Conservation (phyloP, 2,888 invertebrate genomes). For the Ochlodes sylvanus region DNA sequence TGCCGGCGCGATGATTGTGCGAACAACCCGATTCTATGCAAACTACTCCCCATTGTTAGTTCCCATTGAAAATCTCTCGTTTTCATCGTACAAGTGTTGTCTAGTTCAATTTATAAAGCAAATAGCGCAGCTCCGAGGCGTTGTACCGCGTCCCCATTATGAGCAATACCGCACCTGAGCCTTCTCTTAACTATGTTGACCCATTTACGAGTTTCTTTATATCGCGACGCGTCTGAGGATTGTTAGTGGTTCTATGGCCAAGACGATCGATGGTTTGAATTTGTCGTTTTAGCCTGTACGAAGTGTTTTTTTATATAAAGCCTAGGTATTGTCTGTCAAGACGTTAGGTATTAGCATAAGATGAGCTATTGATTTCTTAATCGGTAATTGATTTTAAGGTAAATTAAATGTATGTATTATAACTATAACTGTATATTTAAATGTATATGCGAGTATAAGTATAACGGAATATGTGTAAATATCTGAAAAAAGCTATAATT, state of each 20-base stretch:
- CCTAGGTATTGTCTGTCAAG: too few relatives aligned
- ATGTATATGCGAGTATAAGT: too few relatives aligned
- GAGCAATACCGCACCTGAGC: background rate
- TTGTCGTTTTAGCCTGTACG: background rate
- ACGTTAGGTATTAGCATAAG: too few relatives aligned
- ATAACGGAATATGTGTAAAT: too few relatives aligned
- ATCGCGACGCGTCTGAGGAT: background rate
- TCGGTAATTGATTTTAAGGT: too few relatives aligned
- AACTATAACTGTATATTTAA: too few relatives aligned
- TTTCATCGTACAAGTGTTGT: background rate
- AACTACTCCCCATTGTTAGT: background rate
- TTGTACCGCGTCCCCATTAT: background rate
- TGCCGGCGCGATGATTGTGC: background rate
- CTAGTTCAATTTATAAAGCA: background rate
- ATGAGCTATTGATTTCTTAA: too few relatives aligned
- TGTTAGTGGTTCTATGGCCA: background rate
- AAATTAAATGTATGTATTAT: too few relatives aligned
- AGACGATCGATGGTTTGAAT: background rate
- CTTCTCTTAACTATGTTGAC: constrained; percentile 1
- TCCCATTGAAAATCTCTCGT: background rate
- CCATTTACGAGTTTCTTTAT: constrained; percentile 4
- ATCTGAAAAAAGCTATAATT: too few relatives aligned
- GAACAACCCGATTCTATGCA: background rate
- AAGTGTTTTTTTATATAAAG: too few relatives aligned
- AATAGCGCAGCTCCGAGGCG: background rate